Conservation (phyloP, 1,140 invertebrate species). For the Drosophila micromelanica region DNA sequence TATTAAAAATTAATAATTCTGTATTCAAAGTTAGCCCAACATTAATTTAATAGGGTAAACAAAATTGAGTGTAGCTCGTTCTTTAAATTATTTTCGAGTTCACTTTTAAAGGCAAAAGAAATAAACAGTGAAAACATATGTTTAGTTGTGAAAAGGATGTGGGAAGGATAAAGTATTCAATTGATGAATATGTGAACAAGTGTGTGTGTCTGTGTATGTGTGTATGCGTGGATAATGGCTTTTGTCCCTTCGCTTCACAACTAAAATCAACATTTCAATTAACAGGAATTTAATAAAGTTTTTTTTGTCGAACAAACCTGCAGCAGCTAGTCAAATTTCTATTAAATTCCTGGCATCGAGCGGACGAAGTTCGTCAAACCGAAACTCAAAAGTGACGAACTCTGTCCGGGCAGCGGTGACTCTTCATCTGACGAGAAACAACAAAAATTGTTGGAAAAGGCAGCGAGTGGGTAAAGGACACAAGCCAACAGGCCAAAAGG, state of each 20-base stretch:
- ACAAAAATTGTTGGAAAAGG: constrained; percentile 58
- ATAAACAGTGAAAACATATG: background rate
- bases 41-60: background rate
- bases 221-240: constrained; percentile 6
- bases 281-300: constrained; percentile 67
- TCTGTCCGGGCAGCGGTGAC: constrained; percentile 29
- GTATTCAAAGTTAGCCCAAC: no score
- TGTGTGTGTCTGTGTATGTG: background rate
- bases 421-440: constrained; percentile 43
- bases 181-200: background rate
- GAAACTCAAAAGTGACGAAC: constrained; percentile 74
- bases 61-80: background rate
- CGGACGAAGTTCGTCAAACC: constrained; percentile 68
- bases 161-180: background rate
- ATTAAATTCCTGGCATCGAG: constrained; percentile 38
- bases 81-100: background rate
- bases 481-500: constrained; percentile 33
- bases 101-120: background rate
- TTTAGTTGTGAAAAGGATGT: background rate
- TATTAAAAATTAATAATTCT: no score
- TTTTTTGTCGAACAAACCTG: constrained; percentile 32
- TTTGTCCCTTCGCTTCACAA: constrained; percentile 35
- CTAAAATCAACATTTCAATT: constrained; percentile 74
- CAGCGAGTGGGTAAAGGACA: constrained; percentile 18
- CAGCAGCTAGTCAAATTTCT: constrained; percentile 42